Base-by-base conservation (phyloP, 2,113 vertebrate species). In the Thunnus maccoyii region DNA sequence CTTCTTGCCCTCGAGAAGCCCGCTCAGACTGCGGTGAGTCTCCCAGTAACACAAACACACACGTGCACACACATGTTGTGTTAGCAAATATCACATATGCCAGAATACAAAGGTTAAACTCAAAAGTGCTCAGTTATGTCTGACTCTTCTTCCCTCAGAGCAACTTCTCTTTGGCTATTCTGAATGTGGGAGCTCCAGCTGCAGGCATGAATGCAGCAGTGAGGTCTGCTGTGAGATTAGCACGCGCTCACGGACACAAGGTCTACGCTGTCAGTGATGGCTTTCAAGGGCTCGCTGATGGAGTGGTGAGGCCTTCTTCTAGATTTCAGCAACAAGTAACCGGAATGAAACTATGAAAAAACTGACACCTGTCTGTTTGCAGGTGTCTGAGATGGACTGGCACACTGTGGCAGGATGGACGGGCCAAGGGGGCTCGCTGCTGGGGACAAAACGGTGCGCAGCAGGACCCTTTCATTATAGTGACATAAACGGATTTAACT, bases 361-460 rank as follows among this genome's bases (percentile, higher is more conserved):
- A 44, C 0, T 50, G 60, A 72, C 30, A 1, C 4, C 0, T 62
- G 47, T 70, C 30, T 77, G 20, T 89, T 18, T 41, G 46, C 81
- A 99, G 98, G 62, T 99, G 74, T 95, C 89, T 0, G 96, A 97
- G 83, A 96, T 97, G 83, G 68, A 93, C 46, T 99, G 98, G 98
- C 94, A 96, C 0, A 93, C 92, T 0, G 98, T 99, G 70, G 97
- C 96, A 0, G 98, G 98, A 70, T 99, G 98, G 98, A 95, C 98
- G 5, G 98, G 98, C 9, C 97, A 97, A 0, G 98, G 98, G 0
- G 97, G 98, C 48, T 99, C 98, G 27, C 93, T 97, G 94, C 93
- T 99, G 83, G 98, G 98, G 58, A 99, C 98, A 2, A 99, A 99
- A 91, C 91, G 98, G 98, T 99, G 77, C 89, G 94, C 15, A n/a